Base-by-base conservation (phyloP, 2,888 invertebrate genomes). In the Baronia brevicornis region DNA sequence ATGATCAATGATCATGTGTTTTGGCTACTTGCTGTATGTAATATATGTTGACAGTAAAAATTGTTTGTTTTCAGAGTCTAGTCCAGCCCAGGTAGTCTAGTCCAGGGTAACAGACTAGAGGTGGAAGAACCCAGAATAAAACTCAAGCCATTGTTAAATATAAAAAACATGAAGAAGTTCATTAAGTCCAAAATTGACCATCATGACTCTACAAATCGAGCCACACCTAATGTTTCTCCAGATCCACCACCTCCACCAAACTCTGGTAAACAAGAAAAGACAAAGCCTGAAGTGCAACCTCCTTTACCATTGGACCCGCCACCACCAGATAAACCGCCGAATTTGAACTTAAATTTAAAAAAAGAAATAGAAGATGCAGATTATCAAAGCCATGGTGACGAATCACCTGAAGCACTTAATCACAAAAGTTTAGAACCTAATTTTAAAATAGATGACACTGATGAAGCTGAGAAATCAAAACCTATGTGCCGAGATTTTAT, bases 111-210 rank as follows among this genome's bases (percentile, higher is more conserved):
- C 33, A 46, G 45, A 45, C 42, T 49, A 15, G 53, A 51, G 14
- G 54, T 53, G 32, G 58, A 66, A 42, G 68, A 33, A 9, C n/a
- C 21, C 8, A 12, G 5, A 2, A 3, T 6, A 19, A 62, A 61
- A 13, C 71, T 72, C 43, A 54, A 60, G 7, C 62, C 72, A 7
- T 72, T 69, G 1, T 66, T 65, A 10, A 71, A 73, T 38, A 70
- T 72, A 25, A 70, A 64, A 47, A 67, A 71, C 15, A 78, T 75
- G 75, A 72, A 63, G 43, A 77, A 78, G 25, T 71, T 67, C 39
- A 46, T 71, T 1, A 60, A 63, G 20, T 62, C 54, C 0, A 65
- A 70, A 40, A 59, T 63, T 28, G 61, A 63, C 32, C 54, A 61
- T 42, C 42, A 44, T 1, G 52, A 47, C 29, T 39, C 43, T 11